phyloP scores from a whole-genome alignment of 2,113 vertebrate genomes.

The Beaufortia kweichowensis region DNA sequence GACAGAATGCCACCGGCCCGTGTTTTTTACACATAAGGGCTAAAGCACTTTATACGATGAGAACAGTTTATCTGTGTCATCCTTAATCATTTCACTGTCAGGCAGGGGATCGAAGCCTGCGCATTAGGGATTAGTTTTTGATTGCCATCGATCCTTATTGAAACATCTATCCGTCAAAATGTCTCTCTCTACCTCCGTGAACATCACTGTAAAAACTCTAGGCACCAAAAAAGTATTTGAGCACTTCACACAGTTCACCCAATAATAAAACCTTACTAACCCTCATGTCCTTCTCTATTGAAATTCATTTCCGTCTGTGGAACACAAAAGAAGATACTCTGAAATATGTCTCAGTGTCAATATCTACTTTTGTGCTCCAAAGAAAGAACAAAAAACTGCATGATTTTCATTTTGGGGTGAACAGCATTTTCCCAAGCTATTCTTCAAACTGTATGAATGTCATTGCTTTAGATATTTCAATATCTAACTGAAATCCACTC shows the following conservation, averaged over 20 bases:
- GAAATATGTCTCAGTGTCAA: too few species aligned
- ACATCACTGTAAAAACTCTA: slow-evolving; percentile 28
- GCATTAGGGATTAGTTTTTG: slow-evolving; percentile 59
- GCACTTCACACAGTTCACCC: too few species aligned
- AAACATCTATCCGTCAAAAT: slow-evolving; percentile 52
- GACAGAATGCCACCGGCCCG: slow-evolving; percentile 52
- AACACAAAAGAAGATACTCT: too few species aligned
- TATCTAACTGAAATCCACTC: too few species aligned
- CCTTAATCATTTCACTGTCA: slow-evolving; percentile 54
- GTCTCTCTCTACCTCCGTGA: slow-evolving; percentile 36
- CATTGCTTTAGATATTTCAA: too few species aligned
- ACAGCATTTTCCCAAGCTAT: too few species aligned
- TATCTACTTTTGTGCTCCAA: too few species aligned
- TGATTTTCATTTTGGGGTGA: too few species aligned
- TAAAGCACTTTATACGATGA: slow-evolving; percentile 56
- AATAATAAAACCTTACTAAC: not conserved
- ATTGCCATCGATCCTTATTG: slow-evolving; percentile 58
- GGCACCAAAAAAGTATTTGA: not conserved
- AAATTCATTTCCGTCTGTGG: too few species aligned
- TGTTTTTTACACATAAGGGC: slow-evolving; percentile 48
- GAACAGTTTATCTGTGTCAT: slow-evolving; percentile 57
- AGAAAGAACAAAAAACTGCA: too few species aligned
- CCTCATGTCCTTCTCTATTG: too few species aligned
- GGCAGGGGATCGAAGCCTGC: slow-evolving; percentile 48
- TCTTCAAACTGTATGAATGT: too few species aligned